These are phyloP conservation scores for Columba livia DNA, from an alignment of 2,113 vertebrate genomes.

Conservation along the genomic window DNA sequence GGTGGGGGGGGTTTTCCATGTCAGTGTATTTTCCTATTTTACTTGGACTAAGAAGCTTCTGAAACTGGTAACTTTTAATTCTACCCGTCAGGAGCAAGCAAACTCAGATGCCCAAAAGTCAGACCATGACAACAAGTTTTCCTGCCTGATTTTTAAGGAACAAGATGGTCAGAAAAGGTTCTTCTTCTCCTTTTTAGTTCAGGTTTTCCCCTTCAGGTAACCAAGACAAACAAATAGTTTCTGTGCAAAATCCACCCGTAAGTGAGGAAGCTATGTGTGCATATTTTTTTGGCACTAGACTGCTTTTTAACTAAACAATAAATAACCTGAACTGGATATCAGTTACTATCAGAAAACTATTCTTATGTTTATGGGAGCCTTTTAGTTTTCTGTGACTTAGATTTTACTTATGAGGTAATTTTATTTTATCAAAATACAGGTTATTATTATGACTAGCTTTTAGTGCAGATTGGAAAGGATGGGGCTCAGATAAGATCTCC, in stretches of 20 bases:
- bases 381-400: not conserved
- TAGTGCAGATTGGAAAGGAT: not conserved
- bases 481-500: not conserved
- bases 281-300: not conserved
- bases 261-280: not conserved
- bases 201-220: not conserved
- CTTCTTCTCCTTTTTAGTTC: not conserved
- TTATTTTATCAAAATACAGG: not conserved
- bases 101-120: not conserved
- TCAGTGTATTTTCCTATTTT: not conserved
- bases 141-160: not conserved
- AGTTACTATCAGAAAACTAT: not conserved
- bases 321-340: not conserved
- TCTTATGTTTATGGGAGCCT: not conserved
- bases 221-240: not conserved
- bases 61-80: not conserved
- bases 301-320: not conserved
- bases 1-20: not conserved
- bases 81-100: not conserved
- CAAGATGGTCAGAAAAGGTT: not conserved
- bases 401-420: not conserved
- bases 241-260: not conserved
- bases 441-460: not conserved
- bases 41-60: not conserved
- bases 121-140: not conserved